These are phyloP conservation scores for Monochamus saltuarius DNA, from an alignment of 1,140 invertebrate genomes.

Conservation along the genomic window DNA sequence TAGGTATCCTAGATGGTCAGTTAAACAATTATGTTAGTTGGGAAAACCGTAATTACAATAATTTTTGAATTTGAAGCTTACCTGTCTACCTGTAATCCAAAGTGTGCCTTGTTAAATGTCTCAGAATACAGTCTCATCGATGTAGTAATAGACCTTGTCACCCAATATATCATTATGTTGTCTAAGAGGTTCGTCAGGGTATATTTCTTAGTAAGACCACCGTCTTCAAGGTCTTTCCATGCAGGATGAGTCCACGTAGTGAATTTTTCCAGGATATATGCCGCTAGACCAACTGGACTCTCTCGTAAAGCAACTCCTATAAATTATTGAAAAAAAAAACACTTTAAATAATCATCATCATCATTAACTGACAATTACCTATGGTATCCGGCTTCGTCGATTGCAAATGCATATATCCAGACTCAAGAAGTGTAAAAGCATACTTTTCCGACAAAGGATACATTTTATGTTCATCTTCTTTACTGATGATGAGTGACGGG, in stretches of 20 bases:
- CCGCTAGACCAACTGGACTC: slow-evolving; percentile 74
- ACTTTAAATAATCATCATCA: neutral
- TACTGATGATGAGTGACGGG: slow-evolving; percentile 60
- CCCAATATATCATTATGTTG: slow-evolving; percentile 79
- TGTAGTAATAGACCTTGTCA: slow-evolving; percentile 66
- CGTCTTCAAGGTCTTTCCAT: slow-evolving; percentile 63
- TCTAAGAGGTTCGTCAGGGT: slow-evolving; percentile 76
- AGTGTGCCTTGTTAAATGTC: slow-evolving; percentile 51
- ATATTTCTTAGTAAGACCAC: slow-evolving; percentile 67
- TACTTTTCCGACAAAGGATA: slow-evolving; percentile 62
- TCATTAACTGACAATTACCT: slow-evolving; percentile 57
- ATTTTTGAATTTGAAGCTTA: slow-evolving; percentile 17
- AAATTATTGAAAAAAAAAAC: slow-evolving; percentile 25
- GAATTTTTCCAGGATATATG: slow-evolving; percentile 89
- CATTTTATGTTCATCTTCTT: slow-evolving; percentile 58
- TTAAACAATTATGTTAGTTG: neutral
- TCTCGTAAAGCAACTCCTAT: slow-evolving; percentile 62
- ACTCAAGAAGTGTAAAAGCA: slow-evolving; percentile 62
- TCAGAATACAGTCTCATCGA: slow-evolving; percentile 69
- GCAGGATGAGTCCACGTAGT: slow-evolving; percentile 71
- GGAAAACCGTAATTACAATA: neutral
- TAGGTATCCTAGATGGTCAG: neutral
- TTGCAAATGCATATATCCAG: slow-evolving; percentile 85
- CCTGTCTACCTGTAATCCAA: slow-evolving; percentile 25
- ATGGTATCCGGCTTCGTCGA: slow-evolving; percentile 90